A percentile compares a stretch with the other conserved stretches of the same genome.
phyloP scores from a whole-genome alignment of 2,797 vertebrate genomes.

The Limosa lapponica region DNA sequence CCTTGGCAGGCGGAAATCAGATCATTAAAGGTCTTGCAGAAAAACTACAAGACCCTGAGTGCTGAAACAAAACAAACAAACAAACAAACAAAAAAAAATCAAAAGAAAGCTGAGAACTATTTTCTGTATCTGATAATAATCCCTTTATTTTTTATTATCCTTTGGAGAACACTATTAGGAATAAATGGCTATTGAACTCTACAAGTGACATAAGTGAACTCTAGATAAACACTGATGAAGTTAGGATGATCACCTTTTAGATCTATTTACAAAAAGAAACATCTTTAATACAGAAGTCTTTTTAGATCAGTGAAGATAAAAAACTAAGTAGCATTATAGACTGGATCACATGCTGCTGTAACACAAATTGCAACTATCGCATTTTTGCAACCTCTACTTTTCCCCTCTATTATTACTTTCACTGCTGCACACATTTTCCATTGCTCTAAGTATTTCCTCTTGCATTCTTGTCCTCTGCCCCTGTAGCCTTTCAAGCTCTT shows the following conservation, averaged over 20 bases:
- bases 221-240: neutral
- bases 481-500: neutral
- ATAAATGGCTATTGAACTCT: neutral
- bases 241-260: neutral
- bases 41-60: neutral
- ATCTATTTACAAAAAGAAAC: neutral
- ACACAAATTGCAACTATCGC: neutral
- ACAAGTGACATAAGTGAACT: neutral
- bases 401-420: neutral
- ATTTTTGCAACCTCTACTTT: neutral
- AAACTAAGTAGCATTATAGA: neutral
- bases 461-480: neutral
- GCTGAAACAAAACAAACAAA: neutral
- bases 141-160: neutral
- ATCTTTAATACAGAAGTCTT: neutral
- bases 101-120: neutral
- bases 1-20: neutral
- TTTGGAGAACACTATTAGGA: neutral
- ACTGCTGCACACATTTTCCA: neutral
- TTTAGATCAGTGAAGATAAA: neutral
- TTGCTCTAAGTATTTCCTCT: neutral
- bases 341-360: neutral
- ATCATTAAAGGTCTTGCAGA: neutral
- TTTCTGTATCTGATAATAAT: rapidly evolving
- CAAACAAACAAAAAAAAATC: too few species aligned